phyloP scores from a whole-genome alignment of 2,113 vertebrate species.

The Anser cygnoides region DNA sequence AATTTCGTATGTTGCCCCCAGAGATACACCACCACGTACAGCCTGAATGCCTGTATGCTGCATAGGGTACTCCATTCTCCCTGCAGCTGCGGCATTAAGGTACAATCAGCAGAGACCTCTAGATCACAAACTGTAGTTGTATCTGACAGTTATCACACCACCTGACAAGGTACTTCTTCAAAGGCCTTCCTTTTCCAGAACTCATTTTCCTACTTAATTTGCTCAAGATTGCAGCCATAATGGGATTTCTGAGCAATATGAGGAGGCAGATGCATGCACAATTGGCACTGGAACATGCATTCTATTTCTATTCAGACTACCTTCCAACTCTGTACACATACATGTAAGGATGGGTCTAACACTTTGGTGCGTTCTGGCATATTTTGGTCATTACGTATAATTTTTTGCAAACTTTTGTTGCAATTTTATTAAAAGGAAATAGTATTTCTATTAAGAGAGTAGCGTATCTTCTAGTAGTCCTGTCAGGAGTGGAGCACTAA shows the following conservation, averaged over 20 bases:
- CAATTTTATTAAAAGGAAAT: neutral
- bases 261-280: neutral
- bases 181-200: neutral
- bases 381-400: neutral
- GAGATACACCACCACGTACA: rapidly evolving
- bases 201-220: neutral
- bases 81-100: too few relatives aligned
- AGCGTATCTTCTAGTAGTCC: neutral
- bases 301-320: neutral
- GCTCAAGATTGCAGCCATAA: neutral
- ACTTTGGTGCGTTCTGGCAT: rapidly evolving
- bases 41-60: neutral
- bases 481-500: neutral
- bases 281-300: neutral
- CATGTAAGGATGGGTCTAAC: neutral
- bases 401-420: neutral
- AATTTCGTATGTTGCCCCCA: neutral
- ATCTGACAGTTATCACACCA: rapidly evolving
- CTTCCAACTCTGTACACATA: rapidly evolving
- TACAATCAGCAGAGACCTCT: neutral
- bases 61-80: neutral
- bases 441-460: neutral
- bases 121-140: neutral
- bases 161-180: neutral
- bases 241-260: neutral